Evolutionary conservation across 2,888 invertebrate species (phyloP), one percentile per base, ranked within the genome.

Genomic region (Anaspis maculata): DNA sequence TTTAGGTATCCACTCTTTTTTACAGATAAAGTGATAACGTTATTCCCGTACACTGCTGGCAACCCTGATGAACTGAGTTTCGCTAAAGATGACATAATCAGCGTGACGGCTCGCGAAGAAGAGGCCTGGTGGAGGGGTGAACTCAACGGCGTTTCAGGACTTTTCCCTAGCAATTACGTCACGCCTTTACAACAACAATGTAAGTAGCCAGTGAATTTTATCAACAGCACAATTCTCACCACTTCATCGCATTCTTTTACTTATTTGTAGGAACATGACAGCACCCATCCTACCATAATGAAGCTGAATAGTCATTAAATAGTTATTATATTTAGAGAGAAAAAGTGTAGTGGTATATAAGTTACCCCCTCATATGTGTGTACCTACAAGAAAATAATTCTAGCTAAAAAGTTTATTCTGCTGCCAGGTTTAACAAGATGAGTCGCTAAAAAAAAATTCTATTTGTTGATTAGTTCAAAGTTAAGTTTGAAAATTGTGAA

Each of bases 111-210:
- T 30, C 79, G 91, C 34, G 92, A 92, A 51, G 95, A 95, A 57
- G 84, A 87, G n/a, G 86, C 91, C 30, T 96, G 96, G 96, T 96
- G 95, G 95, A 83, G 86, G 62, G 96, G 96, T 32, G 91, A 94
- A 69, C 71, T 89, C 23, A 86, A 89, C 47, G 91, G 91, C 2
- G 75, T 81, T 49, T 82, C 84, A 0, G 96, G 96, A 4, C 73
- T 96, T 30, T 96, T 96, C 64, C 96, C 96, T 10, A 89, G 92
- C 67, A 96, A 95, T 70, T 96, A 96, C 64, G 95, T 96, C 37
- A 74, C 82, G 46, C 77, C 81, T 34, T 72, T 82, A 26, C 54
- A 56, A 25, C 59, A 59, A 59, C 66, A 68, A 62, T 77, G 77
- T 78, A 68, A 77, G 77, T 77, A 66, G 25, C 13, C 6, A n/a